phyloP scores from a whole-genome alignment of 2,113 vertebrate species.

The Phaetusa simplex region DNA sequence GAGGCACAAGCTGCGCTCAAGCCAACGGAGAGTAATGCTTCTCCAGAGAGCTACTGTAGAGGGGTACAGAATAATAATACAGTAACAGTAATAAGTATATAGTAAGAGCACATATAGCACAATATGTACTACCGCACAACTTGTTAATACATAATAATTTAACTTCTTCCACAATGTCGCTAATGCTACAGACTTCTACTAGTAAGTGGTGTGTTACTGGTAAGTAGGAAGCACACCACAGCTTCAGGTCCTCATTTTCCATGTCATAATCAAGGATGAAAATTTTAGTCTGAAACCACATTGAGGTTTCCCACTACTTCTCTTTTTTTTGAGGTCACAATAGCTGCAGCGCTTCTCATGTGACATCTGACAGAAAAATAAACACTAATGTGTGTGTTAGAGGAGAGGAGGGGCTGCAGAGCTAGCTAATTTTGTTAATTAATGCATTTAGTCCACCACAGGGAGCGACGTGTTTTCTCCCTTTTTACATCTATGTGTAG shows the following conservation, averaged over 20 bases:
- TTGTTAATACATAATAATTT: not conserved
- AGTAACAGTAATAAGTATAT: not conserved
- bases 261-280: not conserved
- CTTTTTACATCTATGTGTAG: not conserved
- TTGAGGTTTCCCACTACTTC: not conserved
- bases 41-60: not conserved
- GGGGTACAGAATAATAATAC: not conserved
- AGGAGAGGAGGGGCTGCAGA: not conserved
- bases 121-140: not conserved
- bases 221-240: not conserved
- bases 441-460: not conserved
- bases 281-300: not conserved
- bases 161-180: not conserved
- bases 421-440: not conserved
- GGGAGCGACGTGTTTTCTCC: not conserved
- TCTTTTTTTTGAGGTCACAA: not conserved
- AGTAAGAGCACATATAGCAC: not conserved
- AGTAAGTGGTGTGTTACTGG: not conserved
- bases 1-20: not conserved
- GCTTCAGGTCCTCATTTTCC: not conserved
- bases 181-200: not conserved
- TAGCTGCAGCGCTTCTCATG: not conserved
- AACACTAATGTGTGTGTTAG: not conserved
- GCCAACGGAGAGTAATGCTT: not conserved
- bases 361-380: not conserved